Evolutionary conservation across 2,113 vertebrate genomes (phyloP).

Genomic region (Xenus cinereus): DNA sequence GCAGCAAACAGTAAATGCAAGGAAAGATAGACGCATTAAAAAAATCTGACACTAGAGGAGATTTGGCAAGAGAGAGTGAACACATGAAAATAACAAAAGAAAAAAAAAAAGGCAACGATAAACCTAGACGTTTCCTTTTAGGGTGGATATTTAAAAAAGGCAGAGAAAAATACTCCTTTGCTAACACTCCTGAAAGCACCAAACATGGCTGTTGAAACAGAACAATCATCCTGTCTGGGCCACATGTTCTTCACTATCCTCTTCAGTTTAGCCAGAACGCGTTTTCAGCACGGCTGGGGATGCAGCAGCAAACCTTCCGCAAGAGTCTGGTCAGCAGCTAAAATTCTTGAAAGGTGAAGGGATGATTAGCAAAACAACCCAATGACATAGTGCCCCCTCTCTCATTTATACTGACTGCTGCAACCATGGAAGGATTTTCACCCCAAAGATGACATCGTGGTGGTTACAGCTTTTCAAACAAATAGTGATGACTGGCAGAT

Average conservation of each 20-base stretch:
- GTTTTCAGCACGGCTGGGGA: not conserved
- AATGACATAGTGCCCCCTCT: not conserved
- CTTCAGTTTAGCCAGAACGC: not conserved
- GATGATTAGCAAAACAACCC: not conserved
- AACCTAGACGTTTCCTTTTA: not conserved
- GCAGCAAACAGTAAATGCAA: not conserved
- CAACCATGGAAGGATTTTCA: conserved; percentile 14
- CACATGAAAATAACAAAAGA: not conserved
- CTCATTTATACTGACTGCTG: not conserved
- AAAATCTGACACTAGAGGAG: not conserved
- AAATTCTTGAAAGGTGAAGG: conserved; percentile 1
- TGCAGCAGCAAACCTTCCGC: not conserved
- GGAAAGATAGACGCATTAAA: not conserved
- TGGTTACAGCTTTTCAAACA: not conserved
- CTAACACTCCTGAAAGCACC: not conserved
- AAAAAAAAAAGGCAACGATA: not conserved
- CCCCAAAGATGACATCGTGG: not conserved
- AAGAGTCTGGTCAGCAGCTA: not conserved
- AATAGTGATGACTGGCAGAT: not conserved
- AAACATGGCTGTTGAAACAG: not conserved
- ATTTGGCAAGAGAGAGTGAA: not conserved
- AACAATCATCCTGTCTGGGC: not conserved
- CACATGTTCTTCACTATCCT: not conserved
- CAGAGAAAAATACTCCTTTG: not conserved
- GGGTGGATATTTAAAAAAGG: not conserved